Evolutionary conservation across 2,797 vertebrate species (phyloP), one percentile per base, ranked within the genome.

Genomic region (Spondyliosoma cantharus): DNA sequence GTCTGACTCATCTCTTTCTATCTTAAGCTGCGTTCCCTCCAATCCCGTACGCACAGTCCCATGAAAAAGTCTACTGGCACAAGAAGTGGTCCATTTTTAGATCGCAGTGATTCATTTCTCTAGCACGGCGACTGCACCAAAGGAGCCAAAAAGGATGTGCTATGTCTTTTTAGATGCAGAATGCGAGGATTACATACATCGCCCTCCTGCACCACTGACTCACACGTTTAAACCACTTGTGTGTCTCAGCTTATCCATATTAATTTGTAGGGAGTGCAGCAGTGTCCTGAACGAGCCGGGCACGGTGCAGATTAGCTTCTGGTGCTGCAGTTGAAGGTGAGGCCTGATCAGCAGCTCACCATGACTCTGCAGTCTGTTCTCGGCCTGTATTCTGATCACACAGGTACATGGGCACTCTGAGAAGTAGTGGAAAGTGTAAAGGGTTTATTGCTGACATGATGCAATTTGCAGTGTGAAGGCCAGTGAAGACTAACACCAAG

Each of bases 1-100:
- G 73, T 79, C 87, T 92, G 90, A 92, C 89, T 93, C 93, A 91
- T 91, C 83, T 84, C 62, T 87, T 92, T 93, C 84, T 90, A 87
- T 91, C 86, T 93, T 86, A 74, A 85, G 90, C 83, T 80, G 75
- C 82, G 78, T 87, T 89, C 87, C 78, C 80, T 87, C 82, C 79
- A 78, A 72, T 86, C 70, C 59, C 12, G 46, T 81, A 77, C 66
- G 69, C 63, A 16, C 80, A 74, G 71, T 66, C 63, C 37, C 75
- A 57, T 43, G 45, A 69, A 76, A 76, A 88, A 58, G 43, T 64
- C 64, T 29, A n/a, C 67, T 67, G 66, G 77, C 75, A 57, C 29
- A 56, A 71, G 73, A 79, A 32, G 20, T 57, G 46, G 43, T n/a
- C 48, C 46, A 59, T 86, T 90, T 90, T 89, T 88, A 89, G 77